Evolutionary conservation across 2,888 invertebrate species (phyloP), one percentile per base, ranked within the genome.

Genomic region (Sesia bembeciformis): DNA sequence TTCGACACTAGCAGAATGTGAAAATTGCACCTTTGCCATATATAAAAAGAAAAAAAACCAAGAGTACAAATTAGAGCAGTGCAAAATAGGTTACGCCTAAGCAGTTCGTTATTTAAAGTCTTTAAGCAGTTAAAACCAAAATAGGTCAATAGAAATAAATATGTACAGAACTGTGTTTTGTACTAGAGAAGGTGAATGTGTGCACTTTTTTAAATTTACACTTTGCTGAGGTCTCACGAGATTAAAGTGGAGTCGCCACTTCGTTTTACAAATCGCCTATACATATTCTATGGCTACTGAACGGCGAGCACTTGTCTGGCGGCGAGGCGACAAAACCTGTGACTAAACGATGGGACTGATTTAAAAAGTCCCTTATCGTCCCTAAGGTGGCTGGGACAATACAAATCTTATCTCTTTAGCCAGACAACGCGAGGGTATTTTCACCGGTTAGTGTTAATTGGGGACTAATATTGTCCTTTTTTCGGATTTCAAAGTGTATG

Each of bases 371-470:
- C 59, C 63, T 74, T 79, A 81, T 78, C 76, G 59, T 52, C 57
- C 59, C 55, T 57, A 60, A 46, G 46, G 46, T 46, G 46, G 46
- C 46, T 76, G 71, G 66, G 77, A 80, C 81, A 77, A 79, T 76
- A 76, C 78, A 75, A 67, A 74, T 68, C 68, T 81, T 83, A 84
- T 82, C 81, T 69, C 57, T 56, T 54, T 52, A 53, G 38, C 54
- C 57, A 70, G 77, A 79, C 78, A 79, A 71, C 65, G 50, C 54
- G 54, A 61, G 62, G 55, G 64, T 67, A 65, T 69, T 71, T 74
- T 60, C 62, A 63, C 68, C 59, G 62, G 58, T 63, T 65, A 67
- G 76, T 78, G 82, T 82, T 85, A 85, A 85, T 86, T 84, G 74
- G 70, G 65, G 64, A 63, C 69, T 74, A 74, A 73, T 74, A 70